Base-by-base conservation (phyloP, 1,140 invertebrate species). In the Drosophila arizonae region DNA sequence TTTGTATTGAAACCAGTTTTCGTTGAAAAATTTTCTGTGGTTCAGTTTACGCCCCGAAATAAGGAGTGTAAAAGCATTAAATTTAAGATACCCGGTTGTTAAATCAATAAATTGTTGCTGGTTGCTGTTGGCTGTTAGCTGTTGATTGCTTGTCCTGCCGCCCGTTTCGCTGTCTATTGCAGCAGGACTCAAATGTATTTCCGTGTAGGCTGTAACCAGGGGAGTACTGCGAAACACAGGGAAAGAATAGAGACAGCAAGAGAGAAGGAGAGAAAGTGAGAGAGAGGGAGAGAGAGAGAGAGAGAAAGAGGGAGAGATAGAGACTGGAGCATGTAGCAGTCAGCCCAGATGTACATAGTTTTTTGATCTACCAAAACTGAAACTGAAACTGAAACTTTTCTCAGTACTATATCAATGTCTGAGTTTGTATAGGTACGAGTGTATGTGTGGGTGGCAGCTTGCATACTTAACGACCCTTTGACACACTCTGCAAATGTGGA, bases 401-500 rank as follows among this genome's bases (percentile, higher is more conserved):
- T 58, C 52, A 30, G 57, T 46, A 72, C 45, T 39, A 58, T 41
- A 43, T 41, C 26, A 36, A 26, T 65, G n/a, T 24, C 9, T 56
- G 36, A 30, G n/a, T 45, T 6, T 51, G 24, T 24, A 10, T 28
- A 15, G 3, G 6, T 60, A 17, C 30, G 13, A 39, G 41, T 72
- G 41, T 71, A 36, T 45, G 36, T 57, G 45, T 79, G 72, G 68
- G 33, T 61, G 72, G 75, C 71, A 78, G 66, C 75, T 77, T 66
- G 68, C 64, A 81, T 72, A 86, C 62, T 81, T 87, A 86, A 72
- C 82, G 79, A 86, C 65, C 82, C 81, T 78, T 86, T 81, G 84
- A 87, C 72, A 81, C 61, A 76, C 72, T 81, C 68, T 26, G 28
- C 28, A 41, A 62, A 45, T 24, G 30, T n/a, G 28, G 5, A 17